Conservation (phyloP, 2,797 vertebrate species). For the Cyprinella venusta region DNA sequence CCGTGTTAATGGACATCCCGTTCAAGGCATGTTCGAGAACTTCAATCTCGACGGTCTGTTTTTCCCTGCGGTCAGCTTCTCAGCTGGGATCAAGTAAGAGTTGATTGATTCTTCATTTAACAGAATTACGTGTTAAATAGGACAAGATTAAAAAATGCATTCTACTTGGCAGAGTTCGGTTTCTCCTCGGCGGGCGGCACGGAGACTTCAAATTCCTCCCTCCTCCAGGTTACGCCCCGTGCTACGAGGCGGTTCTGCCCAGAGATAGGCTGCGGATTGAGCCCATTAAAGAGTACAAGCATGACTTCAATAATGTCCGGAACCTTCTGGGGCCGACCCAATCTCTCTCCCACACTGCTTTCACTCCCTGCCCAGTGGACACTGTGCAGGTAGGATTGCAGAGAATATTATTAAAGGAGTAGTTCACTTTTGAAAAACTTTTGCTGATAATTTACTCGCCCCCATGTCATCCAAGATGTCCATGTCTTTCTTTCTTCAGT, state of each 20-base stretch:
- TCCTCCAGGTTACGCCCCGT: constrained; percentile 90
- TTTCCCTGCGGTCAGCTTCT: constrained; percentile 92
- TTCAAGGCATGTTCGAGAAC: constrained; percentile 94
- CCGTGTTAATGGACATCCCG: constrained; percentile 90
- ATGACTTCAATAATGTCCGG: constrained; percentile 82
- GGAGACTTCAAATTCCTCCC: constrained; percentile 94
- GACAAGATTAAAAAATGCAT: not conserved
- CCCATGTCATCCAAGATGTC: no score
- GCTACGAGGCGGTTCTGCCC: constrained; percentile 89
- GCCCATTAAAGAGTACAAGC: constrained; percentile 92
- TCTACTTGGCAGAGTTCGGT: constrained; percentile 79
- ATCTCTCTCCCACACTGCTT: constrained; percentile 88
- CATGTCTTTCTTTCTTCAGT: no score
- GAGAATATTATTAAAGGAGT: not conserved
- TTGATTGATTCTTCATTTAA: not conserved
- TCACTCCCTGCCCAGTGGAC: constrained; percentile 92
- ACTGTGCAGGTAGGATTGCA: constrained; percentile 84
- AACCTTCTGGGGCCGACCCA: constrained; percentile 91
- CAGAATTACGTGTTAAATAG: not conserved
- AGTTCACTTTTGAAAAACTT: no score
- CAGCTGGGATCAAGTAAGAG: constrained; percentile 85
- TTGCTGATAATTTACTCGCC: no score
- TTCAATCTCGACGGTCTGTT: constrained; percentile 93
- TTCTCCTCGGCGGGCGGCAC: constrained; percentile 91
- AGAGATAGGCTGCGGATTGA: constrained; percentile 88